Conservation (phyloP, 2,113 vertebrate species). For the Tor tambroides region DNA sequence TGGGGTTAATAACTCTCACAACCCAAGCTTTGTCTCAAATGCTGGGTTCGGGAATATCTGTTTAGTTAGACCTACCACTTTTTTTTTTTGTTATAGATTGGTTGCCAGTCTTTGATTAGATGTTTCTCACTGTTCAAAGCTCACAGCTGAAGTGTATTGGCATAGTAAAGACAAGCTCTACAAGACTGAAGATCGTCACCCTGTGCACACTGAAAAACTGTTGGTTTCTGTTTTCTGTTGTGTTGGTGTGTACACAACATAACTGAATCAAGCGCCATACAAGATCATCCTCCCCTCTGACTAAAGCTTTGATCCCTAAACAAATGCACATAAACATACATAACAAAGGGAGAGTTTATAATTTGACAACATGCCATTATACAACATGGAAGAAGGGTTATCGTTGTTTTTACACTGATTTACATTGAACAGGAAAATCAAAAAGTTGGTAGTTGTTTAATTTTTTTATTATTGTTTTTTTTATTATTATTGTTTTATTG, state of each 20-base stretch:
- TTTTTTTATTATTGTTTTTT: too few relatives aligned
- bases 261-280: not conserved
- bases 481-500: too few relatives aligned
- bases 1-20: slow-evolving; percentile 49
- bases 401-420: too few relatives aligned
- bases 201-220: not conserved
- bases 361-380: not conserved
- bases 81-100: not conserved
- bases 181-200: not conserved
- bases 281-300: not conserved
- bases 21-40: slow-evolving; percentile 11
- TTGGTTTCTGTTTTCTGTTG: not conserved
- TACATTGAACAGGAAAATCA: too few relatives aligned
- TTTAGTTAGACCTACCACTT: not conserved
- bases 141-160: not conserved
- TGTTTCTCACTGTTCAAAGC: not conserved
- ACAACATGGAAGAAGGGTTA: too few relatives aligned
- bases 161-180: not conserved
- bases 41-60: not conserved
- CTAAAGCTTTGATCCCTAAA: not conserved
- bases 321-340: not conserved
- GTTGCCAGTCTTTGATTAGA: not conserved
- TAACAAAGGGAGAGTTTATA: not conserved
- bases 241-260: not conserved
- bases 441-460: too few relatives aligned